phyloP scores from a whole-genome alignment of 2,797 vertebrate genomes.

The Gambelia wislizenii region DNA sequence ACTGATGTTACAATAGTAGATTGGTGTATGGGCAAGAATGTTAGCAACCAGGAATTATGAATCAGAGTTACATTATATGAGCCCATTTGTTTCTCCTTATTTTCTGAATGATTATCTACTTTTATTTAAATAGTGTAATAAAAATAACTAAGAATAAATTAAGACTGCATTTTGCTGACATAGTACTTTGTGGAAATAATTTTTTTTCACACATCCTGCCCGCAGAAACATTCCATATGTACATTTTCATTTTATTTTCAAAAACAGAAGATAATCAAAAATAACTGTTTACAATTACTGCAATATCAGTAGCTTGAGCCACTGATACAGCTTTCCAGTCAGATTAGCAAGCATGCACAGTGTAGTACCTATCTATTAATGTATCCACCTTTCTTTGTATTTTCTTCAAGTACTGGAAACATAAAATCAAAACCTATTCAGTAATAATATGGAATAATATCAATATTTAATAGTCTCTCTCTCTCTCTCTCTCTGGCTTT shows the following conservation, averaged over 20 bases:
- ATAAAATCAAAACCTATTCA: background rate
- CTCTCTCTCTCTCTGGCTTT: too few species aligned
- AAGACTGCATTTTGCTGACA: background rate
- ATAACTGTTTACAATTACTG: background rate
- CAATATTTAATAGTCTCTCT: background rate
- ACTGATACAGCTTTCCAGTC: background rate
- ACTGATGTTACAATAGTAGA: background rate
- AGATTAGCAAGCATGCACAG: background rate
- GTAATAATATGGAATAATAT: background rate
- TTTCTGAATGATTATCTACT: background rate
- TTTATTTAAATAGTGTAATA: slow-evolving; percentile 1
- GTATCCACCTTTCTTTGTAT: background rate
- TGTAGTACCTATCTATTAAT: background rate
- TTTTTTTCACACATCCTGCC: background rate
- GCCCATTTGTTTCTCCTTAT: background rate
- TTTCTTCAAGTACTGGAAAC: background rate
- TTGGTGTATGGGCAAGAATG: background rate
- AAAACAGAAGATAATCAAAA: background rate
- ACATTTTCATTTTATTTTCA: background rate
- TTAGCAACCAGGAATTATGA: background rate
- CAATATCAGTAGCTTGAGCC: background rate
- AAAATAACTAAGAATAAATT: slow-evolving; percentile 19
- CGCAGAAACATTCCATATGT: background rate
- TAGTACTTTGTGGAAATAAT: background rate
- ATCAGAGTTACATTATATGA: background rate